A percentile compares a stretch with the other conserved stretches of the same genome.
These are phyloP conservation scores for Spodoptera picta DNA, from an alignment of 2,888 invertebrate species.

Conservation along the genomic window DNA sequence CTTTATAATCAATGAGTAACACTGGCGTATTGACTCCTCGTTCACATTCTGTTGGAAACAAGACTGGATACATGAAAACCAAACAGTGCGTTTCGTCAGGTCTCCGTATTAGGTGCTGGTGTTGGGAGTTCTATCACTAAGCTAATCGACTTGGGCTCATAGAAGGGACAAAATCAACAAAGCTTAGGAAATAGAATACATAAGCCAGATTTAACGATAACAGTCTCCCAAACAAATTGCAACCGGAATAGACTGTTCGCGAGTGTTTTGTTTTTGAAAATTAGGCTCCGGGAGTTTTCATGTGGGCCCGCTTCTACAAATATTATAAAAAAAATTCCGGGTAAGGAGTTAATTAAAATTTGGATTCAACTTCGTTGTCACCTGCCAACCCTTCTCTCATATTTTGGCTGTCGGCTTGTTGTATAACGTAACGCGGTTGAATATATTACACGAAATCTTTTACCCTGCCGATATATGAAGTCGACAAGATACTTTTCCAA, in stretches of 20 bases:
- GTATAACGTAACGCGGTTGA: background rate
- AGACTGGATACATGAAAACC: too few species aligned
- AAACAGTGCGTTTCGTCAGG: too few species aligned
- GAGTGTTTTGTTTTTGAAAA: background rate
- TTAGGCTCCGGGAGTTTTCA: constrained; percentile 9
- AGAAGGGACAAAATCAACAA: constrained; percentile 10
- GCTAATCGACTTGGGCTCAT: background rate
- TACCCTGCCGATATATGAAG: background rate
- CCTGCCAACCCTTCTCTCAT: constrained; percentile 23
- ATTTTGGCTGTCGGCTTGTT: constrained; percentile 3
- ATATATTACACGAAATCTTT: constrained; percentile 17
- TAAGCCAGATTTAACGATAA: constrained; percentile 6
- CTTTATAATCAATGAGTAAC: too few species aligned
- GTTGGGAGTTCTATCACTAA: background rate
- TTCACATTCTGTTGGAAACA: too few species aligned
- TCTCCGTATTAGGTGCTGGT: too few species aligned
- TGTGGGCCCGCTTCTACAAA: background rate
- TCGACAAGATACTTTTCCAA: constrained; percentile 1
- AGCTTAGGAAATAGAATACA: background rate
- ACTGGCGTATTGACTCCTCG: too few species aligned
- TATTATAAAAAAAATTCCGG: constrained; percentile 15
- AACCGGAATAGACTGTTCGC: constrained; percentile 4
- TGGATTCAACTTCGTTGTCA: constrained; percentile 22
- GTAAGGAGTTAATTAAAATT: constrained; percentile 15
- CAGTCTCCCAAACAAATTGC: constrained; percentile 1